Percentiles rank a stretch among this genome's conserved stretches.
Evolutionary conservation across 1,140 invertebrate species (phyloP).

Genomic region (Bombyx mori): DNA sequence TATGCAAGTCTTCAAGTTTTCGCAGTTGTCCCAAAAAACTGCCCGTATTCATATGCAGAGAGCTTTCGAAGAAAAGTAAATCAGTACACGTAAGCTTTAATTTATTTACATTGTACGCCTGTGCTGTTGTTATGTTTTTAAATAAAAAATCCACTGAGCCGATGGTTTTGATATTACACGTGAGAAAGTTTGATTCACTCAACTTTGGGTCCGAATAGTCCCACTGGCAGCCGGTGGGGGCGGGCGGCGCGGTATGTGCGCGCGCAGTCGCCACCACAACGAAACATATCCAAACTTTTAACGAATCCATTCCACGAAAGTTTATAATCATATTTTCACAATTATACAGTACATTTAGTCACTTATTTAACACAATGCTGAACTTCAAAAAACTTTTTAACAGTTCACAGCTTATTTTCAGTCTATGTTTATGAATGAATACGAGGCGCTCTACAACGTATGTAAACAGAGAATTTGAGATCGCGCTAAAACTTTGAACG

Average conservation of each 20-base stretch:
- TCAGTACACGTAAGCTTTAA: constrained; percentile 84
- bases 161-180: constrained; percentile 81
- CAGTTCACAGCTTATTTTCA: constrained; percentile 41
- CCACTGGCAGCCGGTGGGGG: constrained; percentile 79
- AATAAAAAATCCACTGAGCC: constrained; percentile 78
- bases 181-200: constrained; percentile 73
- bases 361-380: constrained; percentile 39
- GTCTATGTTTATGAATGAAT: constrained; percentile 35
- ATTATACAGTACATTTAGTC: constrained; percentile 59
- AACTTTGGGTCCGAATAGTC: constrained; percentile 72
- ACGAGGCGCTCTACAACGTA: constrained; percentile 51
- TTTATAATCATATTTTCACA: constrained; percentile 56
- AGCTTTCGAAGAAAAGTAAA: constrained; percentile 84
- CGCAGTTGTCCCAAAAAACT: constrained; percentile 76
- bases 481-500: constrained; percentile 64
- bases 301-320: constrained; percentile 62
- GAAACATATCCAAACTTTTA: constrained; percentile 68
- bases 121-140: constrained; percentile 79
- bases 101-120: constrained; percentile 78
- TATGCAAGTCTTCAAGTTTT: constrained; percentile 76
- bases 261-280: constrained; percentile 54
- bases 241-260: constrained; percentile 65
- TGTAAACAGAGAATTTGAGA: constrained; percentile 65
- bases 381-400: constrained; percentile 38
- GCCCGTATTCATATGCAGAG: constrained; percentile 75